These are phyloP conservation scores for Conops quadrifasciatus DNA, from an alignment of 2,888 invertebrate genomes.

Conservation along the genomic window DNA sequence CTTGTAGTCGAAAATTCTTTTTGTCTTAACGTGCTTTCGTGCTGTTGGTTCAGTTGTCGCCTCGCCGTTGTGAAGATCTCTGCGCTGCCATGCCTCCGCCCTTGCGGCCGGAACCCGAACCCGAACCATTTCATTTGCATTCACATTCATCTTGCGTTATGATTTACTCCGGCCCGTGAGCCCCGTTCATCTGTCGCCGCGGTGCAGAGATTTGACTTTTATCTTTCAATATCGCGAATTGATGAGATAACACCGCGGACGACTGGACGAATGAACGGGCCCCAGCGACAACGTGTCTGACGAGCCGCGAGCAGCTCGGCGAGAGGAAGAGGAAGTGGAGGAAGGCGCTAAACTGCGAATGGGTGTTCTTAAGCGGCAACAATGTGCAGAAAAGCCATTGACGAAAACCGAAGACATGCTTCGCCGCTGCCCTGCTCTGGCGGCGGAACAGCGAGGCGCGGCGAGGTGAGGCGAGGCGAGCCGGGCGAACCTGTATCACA, in stretches of 20 bases:
- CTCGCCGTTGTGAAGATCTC: not conserved
- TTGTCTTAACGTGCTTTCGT: constrained; percentile 28
- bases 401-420: not conserved
- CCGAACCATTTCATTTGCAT: constrained; percentile 20
- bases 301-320: not conserved
- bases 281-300: constrained; percentile 4
- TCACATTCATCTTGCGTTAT: constrained; percentile 27
- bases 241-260: constrained; percentile 15
- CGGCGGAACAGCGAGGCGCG: not conserved
- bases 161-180: constrained; percentile 12
- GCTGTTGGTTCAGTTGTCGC: constrained; percentile 14
- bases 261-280: constrained; percentile 19
- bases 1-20: constrained; percentile 31
- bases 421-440: not conserved
- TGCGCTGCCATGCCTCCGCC: not conserved
- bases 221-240: constrained; percentile 32
- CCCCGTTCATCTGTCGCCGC: constrained; percentile 29
- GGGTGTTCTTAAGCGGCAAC: not conserved
- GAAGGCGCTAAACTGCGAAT: not conserved
- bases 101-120: not conserved
- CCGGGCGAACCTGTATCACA: too few species aligned
- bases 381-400: not conserved
- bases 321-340: not conserved
- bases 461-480: too few species aligned
- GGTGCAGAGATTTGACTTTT: constrained; percentile 26